These are phyloP conservation scores for Amyelois transitella DNA, from an alignment of 1,140 invertebrate genomes.

Conservation along the genomic window DNA sequence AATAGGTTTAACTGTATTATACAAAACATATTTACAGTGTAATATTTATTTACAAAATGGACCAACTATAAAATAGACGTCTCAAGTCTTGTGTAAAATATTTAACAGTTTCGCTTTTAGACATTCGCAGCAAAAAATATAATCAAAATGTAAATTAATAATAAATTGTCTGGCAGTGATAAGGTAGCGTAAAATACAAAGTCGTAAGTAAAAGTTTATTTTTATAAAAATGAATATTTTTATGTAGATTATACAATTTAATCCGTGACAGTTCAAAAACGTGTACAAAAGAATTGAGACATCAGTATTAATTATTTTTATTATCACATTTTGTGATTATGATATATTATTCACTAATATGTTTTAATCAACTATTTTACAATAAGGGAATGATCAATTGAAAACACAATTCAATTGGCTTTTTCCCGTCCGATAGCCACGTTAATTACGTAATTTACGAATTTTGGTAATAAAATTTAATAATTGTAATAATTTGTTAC, in stretches of 20 bases:
- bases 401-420: slow-evolving; percentile 2
- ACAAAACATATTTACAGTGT: slow-evolving; percentile 53
- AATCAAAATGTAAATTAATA: no score
- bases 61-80: slow-evolving; percentile 28
- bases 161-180: neutral
- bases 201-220: neutral
- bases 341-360: slow-evolving; percentile 15
- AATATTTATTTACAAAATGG: slow-evolving; percentile 52
- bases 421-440: neutral
- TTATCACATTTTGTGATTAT: slow-evolving; percentile 42
- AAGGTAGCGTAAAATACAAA: neutral
- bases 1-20: slow-evolving; percentile 36
- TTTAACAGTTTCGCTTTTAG: neutral
- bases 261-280: no score
- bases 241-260: no score
- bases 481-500: slow-evolving; percentile 15
- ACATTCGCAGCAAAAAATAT: neutral
- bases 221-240: neutral
- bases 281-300: slow-evolving; percentile 9
- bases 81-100: slow-evolving; percentile 6
- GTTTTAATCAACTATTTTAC: slow-evolving; percentile 19
- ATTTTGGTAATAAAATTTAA: neutral
- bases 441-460: neutral
- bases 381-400: slow-evolving; percentile 9
- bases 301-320: slow-evolving; percentile 11